A percentile compares a stretch with the other conserved stretches of the same genome.
These are phyloP conservation scores for Sebastes cheni DNA, from an alignment of 2,797 vertebrate genomes.

Conservation along the genomic window DNA sequence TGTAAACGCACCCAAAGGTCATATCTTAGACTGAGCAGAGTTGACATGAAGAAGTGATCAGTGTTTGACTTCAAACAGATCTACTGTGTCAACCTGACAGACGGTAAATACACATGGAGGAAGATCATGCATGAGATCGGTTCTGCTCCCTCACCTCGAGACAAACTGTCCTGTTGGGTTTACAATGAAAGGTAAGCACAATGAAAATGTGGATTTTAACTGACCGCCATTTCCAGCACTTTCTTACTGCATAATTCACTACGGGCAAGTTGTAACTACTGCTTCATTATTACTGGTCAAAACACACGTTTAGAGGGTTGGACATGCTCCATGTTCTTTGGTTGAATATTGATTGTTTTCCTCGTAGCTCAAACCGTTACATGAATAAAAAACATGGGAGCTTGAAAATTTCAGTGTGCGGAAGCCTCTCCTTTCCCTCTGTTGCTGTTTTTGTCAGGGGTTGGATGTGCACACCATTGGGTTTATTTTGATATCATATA, in stretches of 20 bases:
- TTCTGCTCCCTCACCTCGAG: conserved; percentile 89
- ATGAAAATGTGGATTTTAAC: neutral
- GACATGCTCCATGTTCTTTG: too few relatives aligned
- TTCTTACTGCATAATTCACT: neutral
- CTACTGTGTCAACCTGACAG: conserved; percentile 89
- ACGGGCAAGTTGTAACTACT: neutral
- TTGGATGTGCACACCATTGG: neutral
- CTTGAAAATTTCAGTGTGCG: neutral
- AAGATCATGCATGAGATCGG: conserved; percentile 83
- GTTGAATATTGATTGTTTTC: too few relatives aligned
- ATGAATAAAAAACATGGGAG: neutral
- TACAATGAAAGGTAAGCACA: conserved; percentile 79
- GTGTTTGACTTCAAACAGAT: conserved; percentile 82
- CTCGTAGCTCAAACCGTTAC: neutral
- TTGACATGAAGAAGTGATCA: conserved; percentile 21
- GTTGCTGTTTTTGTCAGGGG: neutral
- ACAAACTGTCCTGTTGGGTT: conserved; percentile 96
- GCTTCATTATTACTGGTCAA: neutral
- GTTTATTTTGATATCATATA: neutral
- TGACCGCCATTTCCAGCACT: too few relatives aligned
- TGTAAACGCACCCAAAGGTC: neutral
- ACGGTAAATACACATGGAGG: conserved; percentile 88
- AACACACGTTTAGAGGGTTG: neutral
- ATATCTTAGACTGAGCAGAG: neutral
- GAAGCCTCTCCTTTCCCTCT: neutral